Evolutionary conservation across 2,797 vertebrate genomes (phyloP).

Genomic region (Urosaurus nigricauda): DNA sequence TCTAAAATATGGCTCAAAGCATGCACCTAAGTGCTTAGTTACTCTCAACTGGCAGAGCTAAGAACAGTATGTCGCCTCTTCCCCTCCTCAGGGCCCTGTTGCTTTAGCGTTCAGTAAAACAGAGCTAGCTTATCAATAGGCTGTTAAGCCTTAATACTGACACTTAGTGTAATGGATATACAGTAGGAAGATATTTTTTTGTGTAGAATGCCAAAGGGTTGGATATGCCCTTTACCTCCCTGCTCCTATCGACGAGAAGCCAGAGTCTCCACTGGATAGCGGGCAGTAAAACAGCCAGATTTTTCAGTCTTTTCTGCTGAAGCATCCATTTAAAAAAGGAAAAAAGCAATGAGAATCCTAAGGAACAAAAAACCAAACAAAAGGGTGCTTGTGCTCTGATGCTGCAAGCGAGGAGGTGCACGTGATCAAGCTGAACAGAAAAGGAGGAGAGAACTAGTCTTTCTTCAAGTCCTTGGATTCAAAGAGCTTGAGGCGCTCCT

Average conservation of each 20-base stretch:
- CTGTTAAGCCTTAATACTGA: constrained; percentile 85
- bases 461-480: constrained; percentile 96
- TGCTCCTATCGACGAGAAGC: constrained; percentile 62
- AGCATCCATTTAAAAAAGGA: constrained; percentile 60
- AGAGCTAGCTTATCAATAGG: constrained; percentile 83
- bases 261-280: constrained; percentile 29
- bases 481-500: constrained; percentile 98
- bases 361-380: constrained; percentile 71
- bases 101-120: constrained; percentile 49
- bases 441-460: constrained; percentile 81
- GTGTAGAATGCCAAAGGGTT: constrained; percentile 44
- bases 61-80: constrained; percentile 28
- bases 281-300: constrained; percentile 22
- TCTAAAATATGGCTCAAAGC: constrained; percentile 33
- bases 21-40: constrained; percentile 66
- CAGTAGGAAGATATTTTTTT: constrained; percentile 63
- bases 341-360: constrained; percentile 65
- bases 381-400: constrained; percentile 73
- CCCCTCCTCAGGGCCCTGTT: constrained; percentile 63
- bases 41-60: constrained; percentile 60
- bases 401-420: constrained; percentile 74
- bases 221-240: constrained; percentile 44
- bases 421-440: constrained; percentile 73
- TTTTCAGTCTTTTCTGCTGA: constrained; percentile 58
- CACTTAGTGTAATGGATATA: constrained; percentile 73